Evolutionary conservation across 2,113 vertebrate species (phyloP).

Genomic region (Brachionichthys hirsutus): DNA sequence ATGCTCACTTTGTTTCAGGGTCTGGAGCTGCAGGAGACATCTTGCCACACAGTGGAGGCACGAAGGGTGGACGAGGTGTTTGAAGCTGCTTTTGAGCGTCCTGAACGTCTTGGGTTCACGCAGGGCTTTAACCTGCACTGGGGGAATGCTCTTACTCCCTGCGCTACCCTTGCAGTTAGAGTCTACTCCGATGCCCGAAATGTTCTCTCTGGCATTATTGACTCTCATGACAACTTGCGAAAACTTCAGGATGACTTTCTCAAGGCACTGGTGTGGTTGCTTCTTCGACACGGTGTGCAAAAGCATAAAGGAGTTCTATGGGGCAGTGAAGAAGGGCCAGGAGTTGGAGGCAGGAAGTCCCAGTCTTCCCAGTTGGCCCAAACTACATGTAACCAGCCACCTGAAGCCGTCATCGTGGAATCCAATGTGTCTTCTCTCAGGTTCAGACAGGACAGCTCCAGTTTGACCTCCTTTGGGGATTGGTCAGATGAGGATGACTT

Average conservation of each 20-base stretch:
- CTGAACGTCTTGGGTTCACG: slow-evolving; percentile 76
- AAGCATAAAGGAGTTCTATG: slow-evolving; percentile 63
- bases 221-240: slow-evolving; percentile 89
- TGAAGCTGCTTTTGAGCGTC: slow-evolving; percentile 86
- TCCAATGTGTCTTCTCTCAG: slow-evolving; percentile 63
- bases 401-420: slow-evolving; percentile 54
- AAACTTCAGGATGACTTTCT: slow-evolving; percentile 92
- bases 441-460: slow-evolving; percentile 77
- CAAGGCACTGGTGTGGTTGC: slow-evolving; percentile 90
- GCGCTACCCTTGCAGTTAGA: slow-evolving; percentile 83
- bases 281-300: slow-evolving; percentile 83
- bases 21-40: slow-evolving; percentile 95
- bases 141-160: slow-evolving; percentile 90
- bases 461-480: slow-evolving; percentile 83
- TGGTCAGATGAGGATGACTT: slow-evolving; percentile 91
- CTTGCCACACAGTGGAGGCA: slow-evolving; percentile 95
- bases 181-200: slow-evolving; percentile 92
- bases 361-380: slow-evolving; percentile 72
- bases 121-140: slow-evolving; percentile 88
- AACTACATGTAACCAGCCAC: slow-evolving; percentile 54
- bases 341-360: slow-evolving; percentile 65
- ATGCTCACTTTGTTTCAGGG: slow-evolving; percentile 79
- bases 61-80: slow-evolving; percentile 94
- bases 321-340: slow-evolving; percentile 62
- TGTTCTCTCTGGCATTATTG: slow-evolving; percentile 92